Evolutionary conservation across 2,888 invertebrate genomes (phyloP).

Genomic region (Drosophila mettleri): DNA sequence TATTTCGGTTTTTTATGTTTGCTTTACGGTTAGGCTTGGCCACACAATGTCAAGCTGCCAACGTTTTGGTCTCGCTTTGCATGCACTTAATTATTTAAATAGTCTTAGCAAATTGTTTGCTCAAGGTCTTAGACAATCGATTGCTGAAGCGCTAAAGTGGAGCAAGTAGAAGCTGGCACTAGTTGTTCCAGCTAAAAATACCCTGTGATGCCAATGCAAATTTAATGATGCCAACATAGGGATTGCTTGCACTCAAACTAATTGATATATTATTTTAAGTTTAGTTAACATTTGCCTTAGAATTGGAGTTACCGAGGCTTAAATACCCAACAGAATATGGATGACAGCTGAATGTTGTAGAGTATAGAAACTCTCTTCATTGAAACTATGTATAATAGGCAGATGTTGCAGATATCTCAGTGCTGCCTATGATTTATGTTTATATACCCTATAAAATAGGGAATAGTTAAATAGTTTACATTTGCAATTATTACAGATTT

Average conservation of each 20-base stretch:
- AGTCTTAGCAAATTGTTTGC: slow-evolving; percentile 39
- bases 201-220: background rate
- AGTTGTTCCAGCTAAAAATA: background rate
- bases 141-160: slow-evolving; percentile 20
- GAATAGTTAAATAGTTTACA: too few relatives aligned
- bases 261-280: background rate
- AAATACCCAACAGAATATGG: background rate
- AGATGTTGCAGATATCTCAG: too few relatives aligned
- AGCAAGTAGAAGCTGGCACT: background rate
- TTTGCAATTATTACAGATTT: too few relatives aligned
- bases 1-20: slow-evolving; percentile 40
- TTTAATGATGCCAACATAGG: too few relatives aligned
- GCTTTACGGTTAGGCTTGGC: slow-evolving; percentile 27
- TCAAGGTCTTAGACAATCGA: slow-evolving; percentile 50
- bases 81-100: slow-evolving; percentile 51
- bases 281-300: background rate
- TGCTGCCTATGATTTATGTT: too few relatives aligned
- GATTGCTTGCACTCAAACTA: background rate
- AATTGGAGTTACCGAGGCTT: background rate
- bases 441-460: background rate
- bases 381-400: too few relatives aligned
- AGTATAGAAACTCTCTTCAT: too few relatives aligned
- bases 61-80: slow-evolving; percentile 21
- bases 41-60: slow-evolving; percentile 43
- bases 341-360: background rate